Percentiles rank a stretch among this genome's conserved stretches.
Conservation (phyloP, 2,888 invertebrate species). For the Tipula vernalis region DNA sequence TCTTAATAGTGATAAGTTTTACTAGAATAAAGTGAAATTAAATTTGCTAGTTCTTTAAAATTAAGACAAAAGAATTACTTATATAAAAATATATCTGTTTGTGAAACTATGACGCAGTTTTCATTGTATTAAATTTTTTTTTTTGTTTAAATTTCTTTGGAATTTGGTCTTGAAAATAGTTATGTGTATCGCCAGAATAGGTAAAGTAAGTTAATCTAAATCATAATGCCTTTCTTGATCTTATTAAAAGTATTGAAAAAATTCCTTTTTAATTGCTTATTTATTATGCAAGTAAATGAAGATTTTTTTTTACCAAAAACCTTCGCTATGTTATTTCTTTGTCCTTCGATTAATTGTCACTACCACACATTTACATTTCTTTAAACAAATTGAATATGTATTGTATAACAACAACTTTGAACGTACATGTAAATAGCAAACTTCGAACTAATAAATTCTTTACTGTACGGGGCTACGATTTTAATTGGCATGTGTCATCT, state of each 20-base stretch:
- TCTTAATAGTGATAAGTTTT: not conserved
- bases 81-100: not conserved
- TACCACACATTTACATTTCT: not conserved
- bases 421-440: not conserved
- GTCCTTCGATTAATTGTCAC: constrained; percentile 8
- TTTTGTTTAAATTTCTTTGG: not conserved
- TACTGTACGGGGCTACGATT: not conserved
- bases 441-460: not conserved
- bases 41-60: not conserved
- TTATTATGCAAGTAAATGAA: not conserved
- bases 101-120: not conserved
- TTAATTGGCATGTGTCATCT: not conserved
- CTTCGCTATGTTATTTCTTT: constrained; percentile 10
- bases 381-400: not conserved
- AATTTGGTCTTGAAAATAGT: not conserved
- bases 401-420: not conserved
- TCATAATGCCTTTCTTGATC: not conserved
- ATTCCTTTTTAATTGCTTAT: not conserved
- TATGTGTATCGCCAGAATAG: constrained; percentile 6
- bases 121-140: not conserved
- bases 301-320: not conserved
- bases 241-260: not conserved
- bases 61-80: not conserved
- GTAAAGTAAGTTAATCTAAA: not conserved
- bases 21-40: not conserved